A percentile compares a stretch with the other conserved stretches of the same genome.
Conservation (phyloP, 1,140 invertebrate genomes). For the Saccostrea cuccullata region DNA sequence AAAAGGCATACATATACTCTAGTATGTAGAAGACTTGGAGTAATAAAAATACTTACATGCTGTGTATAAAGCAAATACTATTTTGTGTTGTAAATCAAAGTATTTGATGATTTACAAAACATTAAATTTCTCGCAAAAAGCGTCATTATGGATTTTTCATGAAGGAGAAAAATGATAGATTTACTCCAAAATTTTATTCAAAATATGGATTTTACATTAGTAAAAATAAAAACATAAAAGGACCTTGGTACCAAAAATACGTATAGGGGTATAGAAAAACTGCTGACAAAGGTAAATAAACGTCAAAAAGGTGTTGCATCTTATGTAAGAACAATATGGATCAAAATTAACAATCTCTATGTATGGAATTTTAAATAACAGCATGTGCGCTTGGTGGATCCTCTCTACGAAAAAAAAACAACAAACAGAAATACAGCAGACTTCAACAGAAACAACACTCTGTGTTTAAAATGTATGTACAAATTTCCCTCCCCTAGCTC, state of each 20-base stretch:
- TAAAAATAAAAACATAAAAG: neutral
- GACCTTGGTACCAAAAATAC: neutral
- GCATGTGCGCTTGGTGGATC: constrained; percentile 11
- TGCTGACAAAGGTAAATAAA: neutral
- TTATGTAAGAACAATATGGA: neutral
- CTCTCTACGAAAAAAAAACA: neutral
- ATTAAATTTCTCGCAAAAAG: too few relatives aligned
- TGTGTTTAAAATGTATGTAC: neutral
- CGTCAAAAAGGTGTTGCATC: neutral
- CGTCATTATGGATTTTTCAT: too few relatives aligned
- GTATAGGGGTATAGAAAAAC: neutral
- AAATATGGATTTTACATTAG: neutral
- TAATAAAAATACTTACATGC: too few relatives aligned
- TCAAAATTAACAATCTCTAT: neutral
- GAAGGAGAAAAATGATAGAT: neutral
- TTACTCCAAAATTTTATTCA: neutral
- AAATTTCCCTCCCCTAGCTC: neutral
- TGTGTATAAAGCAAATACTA: too few relatives aligned
- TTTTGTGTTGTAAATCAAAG: too few relatives aligned
- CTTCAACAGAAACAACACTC: neutral
- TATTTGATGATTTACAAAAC: too few relatives aligned
- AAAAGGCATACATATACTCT: too few relatives aligned
- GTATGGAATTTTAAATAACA: neutral
- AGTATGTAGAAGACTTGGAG: too few relatives aligned
- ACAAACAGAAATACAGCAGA: neutral